A percentile compares a stretch with the other conserved stretches of the same genome.
phyloP scores from a whole-genome alignment of 2,113 vertebrate species.

The Holacanthus passer region DNA sequence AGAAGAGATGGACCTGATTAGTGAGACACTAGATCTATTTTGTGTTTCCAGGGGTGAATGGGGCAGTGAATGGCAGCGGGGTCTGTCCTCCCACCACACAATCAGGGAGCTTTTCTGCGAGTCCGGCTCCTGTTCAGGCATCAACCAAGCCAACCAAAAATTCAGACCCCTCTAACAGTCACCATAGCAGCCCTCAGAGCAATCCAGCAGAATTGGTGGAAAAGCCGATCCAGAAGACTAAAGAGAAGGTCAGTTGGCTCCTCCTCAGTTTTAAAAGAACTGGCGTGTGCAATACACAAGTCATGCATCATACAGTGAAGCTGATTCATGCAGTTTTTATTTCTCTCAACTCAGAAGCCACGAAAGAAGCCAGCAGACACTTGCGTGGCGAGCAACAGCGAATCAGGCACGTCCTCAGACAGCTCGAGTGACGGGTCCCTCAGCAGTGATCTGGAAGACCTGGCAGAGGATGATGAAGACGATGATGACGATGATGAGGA shows the following conservation, averaged over 20 bases:
- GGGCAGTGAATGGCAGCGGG: conserved; percentile 92
- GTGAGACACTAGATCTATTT: conserved; percentile 48
- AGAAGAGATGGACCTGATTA: conserved; percentile 46
- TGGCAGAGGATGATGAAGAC: conserved; percentile 94
- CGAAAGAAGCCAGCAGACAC: conserved; percentile 91
- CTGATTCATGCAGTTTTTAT: conserved; percentile 20
- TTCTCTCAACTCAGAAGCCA: conserved; percentile 85
- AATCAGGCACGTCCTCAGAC: conserved; percentile 95
- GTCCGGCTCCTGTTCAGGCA: conserved; percentile 83
- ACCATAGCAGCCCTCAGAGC: conserved; percentile 85
- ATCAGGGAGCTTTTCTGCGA: conserved; percentile 83
- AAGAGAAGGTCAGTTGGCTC: conserved; percentile 90
- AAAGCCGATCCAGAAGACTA: conserved; percentile 88
- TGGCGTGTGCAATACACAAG: neutral
- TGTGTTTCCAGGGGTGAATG: conserved; percentile 89
- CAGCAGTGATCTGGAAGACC: conserved; percentile 95
- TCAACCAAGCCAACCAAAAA: conserved; percentile 86
- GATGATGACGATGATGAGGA: conserved; percentile 88
- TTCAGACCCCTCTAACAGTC: conserved; percentile 83
- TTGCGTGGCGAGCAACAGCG: conserved; percentile 92
- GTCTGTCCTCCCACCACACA: conserved; percentile 85
- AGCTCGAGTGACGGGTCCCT: conserved; percentile 96
- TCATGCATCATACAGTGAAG: neutral
- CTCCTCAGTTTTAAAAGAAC: neutral
- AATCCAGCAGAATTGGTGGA: conserved; percentile 87